These are phyloP conservation scores for Tetraneura akinire DNA, from an alignment of 1,140 invertebrate genomes.

Conservation along the genomic window DNA sequence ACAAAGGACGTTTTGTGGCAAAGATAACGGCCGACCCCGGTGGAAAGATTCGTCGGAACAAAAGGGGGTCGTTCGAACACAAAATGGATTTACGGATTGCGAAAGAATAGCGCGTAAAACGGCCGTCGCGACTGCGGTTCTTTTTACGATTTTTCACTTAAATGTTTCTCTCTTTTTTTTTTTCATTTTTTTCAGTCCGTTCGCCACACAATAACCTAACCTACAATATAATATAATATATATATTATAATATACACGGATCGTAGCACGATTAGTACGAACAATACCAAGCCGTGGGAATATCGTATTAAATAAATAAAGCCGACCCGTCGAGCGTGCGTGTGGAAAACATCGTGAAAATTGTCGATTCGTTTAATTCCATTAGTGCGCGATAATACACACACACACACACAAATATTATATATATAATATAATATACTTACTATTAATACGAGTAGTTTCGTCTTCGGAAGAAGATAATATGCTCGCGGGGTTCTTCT, in stretches of 20 bases:
- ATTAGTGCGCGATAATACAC: not conserved
- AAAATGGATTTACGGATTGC: conserved; percentile 21
- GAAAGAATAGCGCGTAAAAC: not conserved
- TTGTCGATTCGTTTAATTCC: not conserved
- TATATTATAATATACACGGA: no score
- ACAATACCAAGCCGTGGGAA: conserved; percentile 10
- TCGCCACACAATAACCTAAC: no score
- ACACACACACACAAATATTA: no score
- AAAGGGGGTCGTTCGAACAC: not conserved
- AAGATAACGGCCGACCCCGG: not conserved
- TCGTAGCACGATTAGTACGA: not conserved
- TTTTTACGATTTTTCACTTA: conserved; percentile 7
- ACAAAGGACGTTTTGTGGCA: conserved; percentile 2
- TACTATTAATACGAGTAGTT: no score
- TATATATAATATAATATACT: no score
- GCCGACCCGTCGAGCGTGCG: not conserved
- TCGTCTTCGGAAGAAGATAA: no score
- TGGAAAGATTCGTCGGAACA: no score
- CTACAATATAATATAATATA: no score
- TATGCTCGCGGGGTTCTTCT: no score
- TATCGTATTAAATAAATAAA: conserved; percentile 33
- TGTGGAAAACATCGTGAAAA: not conserved
- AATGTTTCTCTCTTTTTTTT: conserved; percentile 23
- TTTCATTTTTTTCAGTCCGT: not conserved
- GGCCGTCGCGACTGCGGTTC: not conserved